A percentile compares a stretch with the other conserved stretches of the same genome.
phyloP scores from a whole-genome alignment of 1,140 invertebrate species.

The Armadillidium nasatum region DNA sequence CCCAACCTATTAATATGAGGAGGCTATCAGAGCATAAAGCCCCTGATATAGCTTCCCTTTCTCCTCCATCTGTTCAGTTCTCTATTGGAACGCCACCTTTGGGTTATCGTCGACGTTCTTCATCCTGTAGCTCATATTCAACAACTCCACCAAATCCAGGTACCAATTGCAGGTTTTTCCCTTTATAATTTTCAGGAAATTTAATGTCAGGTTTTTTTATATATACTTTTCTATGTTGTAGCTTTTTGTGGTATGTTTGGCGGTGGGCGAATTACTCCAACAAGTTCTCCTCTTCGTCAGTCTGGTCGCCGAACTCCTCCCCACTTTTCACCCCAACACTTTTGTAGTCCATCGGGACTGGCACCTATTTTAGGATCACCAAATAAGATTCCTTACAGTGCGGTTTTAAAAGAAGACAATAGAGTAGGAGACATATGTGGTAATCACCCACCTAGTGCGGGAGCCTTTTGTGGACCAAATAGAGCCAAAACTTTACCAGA shows the following conservation, averaged over 20 bases:
- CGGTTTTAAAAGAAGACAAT: conserved; percentile 36
- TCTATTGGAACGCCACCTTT: conserved; percentile 52
- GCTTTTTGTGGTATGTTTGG: no score
- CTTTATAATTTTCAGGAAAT: no score
- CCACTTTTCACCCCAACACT: conserved; percentile 30
- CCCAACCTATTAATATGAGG: conserved; percentile 38
- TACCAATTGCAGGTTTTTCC: neutral
- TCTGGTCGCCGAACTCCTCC: conserved; percentile 42
- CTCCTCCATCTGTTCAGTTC: conserved; percentile 50
- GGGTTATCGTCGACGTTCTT: conserved; percentile 38
- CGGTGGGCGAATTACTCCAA: conserved; percentile 38
- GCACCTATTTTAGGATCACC: conserved; percentile 59
- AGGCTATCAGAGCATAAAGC: conserved; percentile 35
- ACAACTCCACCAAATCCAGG: conserved; percentile 31
- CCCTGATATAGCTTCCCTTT: conserved; percentile 35
- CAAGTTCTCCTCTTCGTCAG: conserved; percentile 41
- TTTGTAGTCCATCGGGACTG: conserved; percentile 49
- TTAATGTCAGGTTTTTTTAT: no score
- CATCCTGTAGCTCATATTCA: conserved; percentile 40
- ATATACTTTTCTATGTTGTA: no score
- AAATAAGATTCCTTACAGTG: conserved; percentile 48
- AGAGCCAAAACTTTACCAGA: conserved; percentile 40
- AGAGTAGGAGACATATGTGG: conserved; percentile 41
- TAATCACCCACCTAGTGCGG: conserved; percentile 30
- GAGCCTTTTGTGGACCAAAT: conserved; percentile 30